Evolutionary conservation across 2,113 vertebrate species (phyloP).

Genomic region (Glaucomys volans): DNA sequence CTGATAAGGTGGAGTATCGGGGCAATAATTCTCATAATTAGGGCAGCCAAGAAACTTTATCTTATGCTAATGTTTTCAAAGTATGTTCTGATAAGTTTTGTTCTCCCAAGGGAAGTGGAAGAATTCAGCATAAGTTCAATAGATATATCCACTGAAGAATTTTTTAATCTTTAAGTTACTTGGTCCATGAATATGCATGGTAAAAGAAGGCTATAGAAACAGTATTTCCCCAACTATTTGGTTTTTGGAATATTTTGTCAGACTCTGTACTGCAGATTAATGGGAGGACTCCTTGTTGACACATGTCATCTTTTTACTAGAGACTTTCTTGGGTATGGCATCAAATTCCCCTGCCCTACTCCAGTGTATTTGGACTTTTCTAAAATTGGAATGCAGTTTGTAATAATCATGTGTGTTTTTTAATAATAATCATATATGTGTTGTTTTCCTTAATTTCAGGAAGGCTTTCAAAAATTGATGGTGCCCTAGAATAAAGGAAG

Average conservation of each 20-base stretch:
- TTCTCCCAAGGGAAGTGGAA: background rate
- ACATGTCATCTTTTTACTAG: background rate
- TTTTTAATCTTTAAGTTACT: background rate
- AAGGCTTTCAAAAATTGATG: slow-evolving; percentile 12
- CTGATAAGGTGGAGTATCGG: background rate
- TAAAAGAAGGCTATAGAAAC: background rate
- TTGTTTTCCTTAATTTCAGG: slow-evolving; percentile 15
- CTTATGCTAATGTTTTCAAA: slow-evolving; percentile 22
- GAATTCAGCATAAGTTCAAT: background rate
- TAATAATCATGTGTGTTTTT: background rate
- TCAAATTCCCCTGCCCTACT: background rate
- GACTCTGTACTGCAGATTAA: background rate
- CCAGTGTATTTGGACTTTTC: background rate
- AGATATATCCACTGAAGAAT: background rate
- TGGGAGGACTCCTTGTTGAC: background rate
- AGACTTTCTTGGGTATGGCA: background rate
- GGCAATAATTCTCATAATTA: slow-evolving; percentile 5
- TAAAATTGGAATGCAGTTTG: background rate
- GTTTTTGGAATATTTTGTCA: background rate
- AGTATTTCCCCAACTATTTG: background rate
- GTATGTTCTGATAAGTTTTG: background rate
- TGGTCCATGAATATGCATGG: background rate
- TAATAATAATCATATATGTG: background rate
- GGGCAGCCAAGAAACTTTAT: background rate
- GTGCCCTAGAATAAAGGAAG: slow-evolving; percentile 52